Percentiles rank a stretch among this genome's conserved stretches.
Evolutionary conservation across 2,888 invertebrate genomes (phyloP).

Genomic region (Hypomecis atomaria): DNA sequence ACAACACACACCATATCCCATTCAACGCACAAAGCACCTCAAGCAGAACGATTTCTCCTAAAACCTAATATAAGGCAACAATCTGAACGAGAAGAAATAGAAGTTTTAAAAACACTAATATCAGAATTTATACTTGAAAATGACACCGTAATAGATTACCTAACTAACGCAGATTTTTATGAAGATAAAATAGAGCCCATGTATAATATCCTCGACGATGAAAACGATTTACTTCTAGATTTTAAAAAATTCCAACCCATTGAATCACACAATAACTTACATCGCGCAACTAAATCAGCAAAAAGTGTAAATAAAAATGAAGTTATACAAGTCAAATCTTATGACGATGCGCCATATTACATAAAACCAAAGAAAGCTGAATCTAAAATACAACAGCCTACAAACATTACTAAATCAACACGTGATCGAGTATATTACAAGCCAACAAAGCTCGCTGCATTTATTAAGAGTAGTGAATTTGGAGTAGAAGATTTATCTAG

Average conservation of each 20-base stretch:
- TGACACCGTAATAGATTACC: slow-evolving; percentile 32
- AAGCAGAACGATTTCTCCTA: neutral
- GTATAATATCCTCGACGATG: neutral
- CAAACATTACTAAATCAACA: neutral
- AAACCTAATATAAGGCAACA: neutral
- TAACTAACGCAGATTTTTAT: slow-evolving; percentile 34
- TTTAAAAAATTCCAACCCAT: neutral
- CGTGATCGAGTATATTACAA: neutral
- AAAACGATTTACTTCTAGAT: neutral
- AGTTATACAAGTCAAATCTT: neutral
- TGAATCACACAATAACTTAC: neutral
- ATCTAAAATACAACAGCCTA: neutral
- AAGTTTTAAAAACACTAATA: slow-evolving; percentile 34
- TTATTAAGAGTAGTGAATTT: slow-evolving; percentile 1
- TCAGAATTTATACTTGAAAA: slow-evolving; percentile 34
- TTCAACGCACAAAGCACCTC: neutral
- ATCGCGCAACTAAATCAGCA: neutral
- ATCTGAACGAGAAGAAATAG: slow-evolving; percentile 11
- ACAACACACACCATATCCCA: neutral
- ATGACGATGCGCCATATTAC: neutral
- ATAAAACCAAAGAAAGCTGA: neutral
- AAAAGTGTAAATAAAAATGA: neutral
- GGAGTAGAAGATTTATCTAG: neutral
- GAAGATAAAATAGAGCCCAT: slow-evolving; percentile 8
- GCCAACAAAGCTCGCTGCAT: slow-evolving; percentile 3